Conservation (phyloP, 2,797 vertebrate genomes). For the Cheirogaleus major region DNA sequence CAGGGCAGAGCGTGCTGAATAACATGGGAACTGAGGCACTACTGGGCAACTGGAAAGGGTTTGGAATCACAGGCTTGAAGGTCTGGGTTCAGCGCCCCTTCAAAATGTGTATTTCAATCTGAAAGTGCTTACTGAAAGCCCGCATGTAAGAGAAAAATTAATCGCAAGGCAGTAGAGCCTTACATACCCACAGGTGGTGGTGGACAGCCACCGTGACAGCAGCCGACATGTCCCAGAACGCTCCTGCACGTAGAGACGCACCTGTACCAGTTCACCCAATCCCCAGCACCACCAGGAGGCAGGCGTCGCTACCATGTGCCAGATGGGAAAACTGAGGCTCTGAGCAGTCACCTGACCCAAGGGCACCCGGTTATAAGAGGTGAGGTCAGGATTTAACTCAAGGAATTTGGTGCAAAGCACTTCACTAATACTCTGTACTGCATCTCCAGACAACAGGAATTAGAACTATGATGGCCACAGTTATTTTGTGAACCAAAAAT, state of each 20-base stretch:
- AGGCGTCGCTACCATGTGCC: not conserved
- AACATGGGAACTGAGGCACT: fast-evolving
- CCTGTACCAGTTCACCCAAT: not conserved
- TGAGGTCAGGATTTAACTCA: not conserved
- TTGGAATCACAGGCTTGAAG: not conserved
- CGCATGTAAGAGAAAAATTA: not conserved
- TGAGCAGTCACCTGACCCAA: not conserved
- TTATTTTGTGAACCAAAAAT: constrained; percentile 32
- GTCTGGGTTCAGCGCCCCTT: not conserved
- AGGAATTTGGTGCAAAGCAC: not conserved
- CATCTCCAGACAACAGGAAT: not conserved
- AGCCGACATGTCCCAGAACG: not conserved
- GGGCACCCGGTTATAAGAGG: not conserved
- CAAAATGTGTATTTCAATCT: not conserved
- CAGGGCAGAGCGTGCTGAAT: too few species aligned
- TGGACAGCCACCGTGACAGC: not conserved
- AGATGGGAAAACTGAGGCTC: not conserved
- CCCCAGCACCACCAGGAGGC: not conserved
- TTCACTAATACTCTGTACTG: not conserved
- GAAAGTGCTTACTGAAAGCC: not conserved
- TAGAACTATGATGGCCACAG: not conserved
- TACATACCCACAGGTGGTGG: not conserved
- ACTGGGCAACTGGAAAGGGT: not conserved
- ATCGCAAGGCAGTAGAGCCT: not conserved
- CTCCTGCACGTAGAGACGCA: not conserved